Percentiles rank a stretch among this genome's conserved stretches.
Conservation (phyloP, 2,888 invertebrate genomes). For the Xestia rhomboidea region DNA sequence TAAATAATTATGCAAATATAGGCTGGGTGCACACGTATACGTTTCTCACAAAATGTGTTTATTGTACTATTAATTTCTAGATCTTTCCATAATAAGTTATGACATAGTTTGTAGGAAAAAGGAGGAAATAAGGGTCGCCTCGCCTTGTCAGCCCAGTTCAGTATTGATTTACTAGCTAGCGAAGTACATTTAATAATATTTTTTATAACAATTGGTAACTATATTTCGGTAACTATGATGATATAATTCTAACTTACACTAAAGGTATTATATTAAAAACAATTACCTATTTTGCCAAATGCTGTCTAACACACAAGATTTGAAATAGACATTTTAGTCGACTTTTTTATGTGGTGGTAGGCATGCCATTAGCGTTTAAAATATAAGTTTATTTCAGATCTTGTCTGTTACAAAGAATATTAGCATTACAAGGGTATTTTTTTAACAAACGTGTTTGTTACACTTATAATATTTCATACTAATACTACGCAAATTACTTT, state of each 20-base stretch:
- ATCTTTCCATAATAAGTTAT: conserved; percentile 54
- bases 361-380: conserved; percentile 41
- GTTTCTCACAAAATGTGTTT: conserved; percentile 28
- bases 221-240: conserved; percentile 65
- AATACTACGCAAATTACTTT: conserved; percentile 44
- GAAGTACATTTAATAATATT: conserved; percentile 51
- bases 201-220: conserved; percentile 69
- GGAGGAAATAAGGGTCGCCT: conserved; percentile 42
- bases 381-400: conserved; percentile 35
- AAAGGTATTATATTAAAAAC: conserved; percentile 63
- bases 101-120: conserved; percentile 54
- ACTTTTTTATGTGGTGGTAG: conserved; percentile 36
- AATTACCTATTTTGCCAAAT: conserved; percentile 45
- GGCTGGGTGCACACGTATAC: conserved; percentile 14
- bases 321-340: conserved; percentile 37
- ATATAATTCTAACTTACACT: conserved; percentile 56
- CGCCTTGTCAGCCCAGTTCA: conserved; percentile 38
- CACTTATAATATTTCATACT: conserved; percentile 40
- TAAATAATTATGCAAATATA: conserved; percentile 32
- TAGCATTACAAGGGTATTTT: conserved; percentile 46
- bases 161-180: conserved; percentile 58
- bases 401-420: conserved; percentile 42
- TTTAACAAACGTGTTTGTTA: conserved; percentile 55
- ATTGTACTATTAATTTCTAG: conserved; percentile 37
- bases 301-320: conserved; percentile 37